Base-by-base conservation (phyloP, 2,797 vertebrate species). In the Chanos chanos region DNA sequence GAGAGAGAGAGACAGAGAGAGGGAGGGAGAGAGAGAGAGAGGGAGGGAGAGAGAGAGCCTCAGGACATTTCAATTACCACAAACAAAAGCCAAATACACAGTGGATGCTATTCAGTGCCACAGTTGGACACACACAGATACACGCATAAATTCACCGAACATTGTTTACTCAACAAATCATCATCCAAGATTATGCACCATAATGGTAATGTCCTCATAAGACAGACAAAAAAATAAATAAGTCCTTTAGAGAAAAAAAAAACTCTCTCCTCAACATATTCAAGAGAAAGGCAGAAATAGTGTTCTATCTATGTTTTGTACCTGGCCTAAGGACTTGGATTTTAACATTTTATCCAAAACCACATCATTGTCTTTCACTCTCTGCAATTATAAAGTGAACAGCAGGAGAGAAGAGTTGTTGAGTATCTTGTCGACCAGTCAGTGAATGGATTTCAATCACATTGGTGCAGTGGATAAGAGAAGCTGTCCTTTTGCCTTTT, bases 381-480 rank as follows among this genome's bases (percentile, higher is more conserved):
- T 9, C 3, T 7, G 43, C 13, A 48, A 37, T 59, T 15, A n/a
- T 21, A 33, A 25, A 48, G 13, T 4, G 15, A 36, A 41, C 40
- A 13, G 36, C 4, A 15, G 37, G 10, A 57, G 7, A 50, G 34
- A 1, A 0, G 50, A 16, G 21, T 31, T 41, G 39, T 45, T 25
- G 25, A 31, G 45, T 51, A 18, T 40, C 18, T 49, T 43, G 21
- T 40, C 81, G 76, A 76, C n/a, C 70, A 78, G 50, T 74, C 74
- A 80, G 81, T 79, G 81, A 79, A 83, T 79, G 39, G 70, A 51
- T 64, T 79, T 48, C 44, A 75, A 70, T 79, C 79, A 80, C 53
- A 61, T 48, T 64, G 63, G 64, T 69, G 55, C 62, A 55, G 72
- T 72, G 49, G 49, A 40, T 36, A 41, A 40, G 67, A 51, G 57